A percentile compares a stretch with the other conserved stretches of the same genome.
These are phyloP conservation scores for Drosophila kuntzei DNA, from an alignment of 2,888 invertebrate species.

Conservation along the genomic window DNA sequence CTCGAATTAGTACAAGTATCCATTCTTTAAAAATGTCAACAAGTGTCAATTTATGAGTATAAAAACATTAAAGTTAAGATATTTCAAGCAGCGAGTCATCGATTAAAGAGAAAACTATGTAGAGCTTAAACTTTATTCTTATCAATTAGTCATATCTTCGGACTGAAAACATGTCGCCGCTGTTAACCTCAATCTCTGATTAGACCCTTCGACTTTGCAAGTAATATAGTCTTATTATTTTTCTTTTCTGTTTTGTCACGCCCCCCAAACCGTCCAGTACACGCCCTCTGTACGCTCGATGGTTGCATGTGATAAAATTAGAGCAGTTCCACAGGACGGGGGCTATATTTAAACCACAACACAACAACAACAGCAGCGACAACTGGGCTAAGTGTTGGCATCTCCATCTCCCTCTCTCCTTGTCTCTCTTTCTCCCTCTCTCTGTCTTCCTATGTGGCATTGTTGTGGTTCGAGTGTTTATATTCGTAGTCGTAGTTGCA, in stretches of 20 bases:
- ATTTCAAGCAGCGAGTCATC: background rate
- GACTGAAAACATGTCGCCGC: conserved; percentile 29
- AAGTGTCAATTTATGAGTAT: background rate
- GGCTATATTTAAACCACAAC: conserved; percentile 55
- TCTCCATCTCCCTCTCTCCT: background rate
- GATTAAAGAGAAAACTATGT: conserved; percentile 1
- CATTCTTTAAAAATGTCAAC: background rate
- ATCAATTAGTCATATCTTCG: conserved; percentile 36
- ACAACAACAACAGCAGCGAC: conserved; percentile 31
- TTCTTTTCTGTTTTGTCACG: conserved; percentile 23
- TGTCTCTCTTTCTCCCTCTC: background rate
- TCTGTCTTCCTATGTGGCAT: conserved; percentile 39
- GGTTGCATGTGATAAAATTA: conserved; percentile 77
- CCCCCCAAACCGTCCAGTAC: conserved; percentile 36
- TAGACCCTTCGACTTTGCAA: conserved; percentile 15
- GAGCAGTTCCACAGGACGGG: conserved; percentile 55
- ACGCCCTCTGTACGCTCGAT: conserved; percentile 59
- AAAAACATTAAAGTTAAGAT: background rate
- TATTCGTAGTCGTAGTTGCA: conserved; percentile 19
- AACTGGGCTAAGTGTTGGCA: conserved; percentile 65
- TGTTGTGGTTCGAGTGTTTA: conserved; percentile 24
- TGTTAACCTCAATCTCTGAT: conserved; percentile 31
- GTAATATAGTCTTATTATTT: background rate
- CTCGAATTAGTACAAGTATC: background rate
- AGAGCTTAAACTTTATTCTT: conserved; percentile 11